Conservation (phyloP, 2,888 invertebrate species). For the Leistus spinibarbis region DNA sequence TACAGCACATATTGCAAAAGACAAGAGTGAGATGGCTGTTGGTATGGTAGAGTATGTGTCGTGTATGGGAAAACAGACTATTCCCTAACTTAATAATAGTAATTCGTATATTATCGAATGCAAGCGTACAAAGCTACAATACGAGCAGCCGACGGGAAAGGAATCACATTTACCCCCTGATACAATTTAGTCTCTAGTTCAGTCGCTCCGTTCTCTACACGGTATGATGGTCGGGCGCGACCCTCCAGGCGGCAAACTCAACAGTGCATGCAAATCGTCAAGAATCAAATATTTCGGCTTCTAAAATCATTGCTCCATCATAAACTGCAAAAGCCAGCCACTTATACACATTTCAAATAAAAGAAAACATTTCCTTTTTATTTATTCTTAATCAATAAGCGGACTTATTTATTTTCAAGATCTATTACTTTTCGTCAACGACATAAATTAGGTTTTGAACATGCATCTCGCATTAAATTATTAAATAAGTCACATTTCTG, state of each 20-base stretch:
- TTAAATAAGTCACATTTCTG: too few relatives aligned
- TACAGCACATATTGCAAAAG: not conserved
- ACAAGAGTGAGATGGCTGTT: not conserved
- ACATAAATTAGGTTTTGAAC: too few relatives aligned
- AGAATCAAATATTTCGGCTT: not conserved
- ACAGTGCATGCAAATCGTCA: not conserved
- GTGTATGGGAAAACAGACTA: constrained; percentile 49
- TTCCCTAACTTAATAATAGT: constrained; percentile 55
- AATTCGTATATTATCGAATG: constrained; percentile 54
- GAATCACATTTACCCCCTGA: constrained; percentile 33
- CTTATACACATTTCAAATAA: not conserved
- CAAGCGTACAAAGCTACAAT: not conserved
- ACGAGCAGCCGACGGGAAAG: constrained; percentile 9
- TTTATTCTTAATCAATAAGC: too few relatives aligned
- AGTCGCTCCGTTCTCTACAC: not conserved
- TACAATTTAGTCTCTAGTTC: constrained; percentile 22
- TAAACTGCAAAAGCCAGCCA: not conserved
- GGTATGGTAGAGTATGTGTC: not conserved
- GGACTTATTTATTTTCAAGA: too few relatives aligned
- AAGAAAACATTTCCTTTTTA: too few relatives aligned
- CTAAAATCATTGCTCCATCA: not conserved
- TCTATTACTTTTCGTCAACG: too few relatives aligned
- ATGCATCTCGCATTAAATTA: too few relatives aligned
- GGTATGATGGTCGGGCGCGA: not conserved
- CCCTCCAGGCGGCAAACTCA: not conserved